These are phyloP conservation scores for Pachymerium ferrugineum DNA, from an alignment of 2,888 invertebrate genomes.

Conservation along the genomic window DNA sequence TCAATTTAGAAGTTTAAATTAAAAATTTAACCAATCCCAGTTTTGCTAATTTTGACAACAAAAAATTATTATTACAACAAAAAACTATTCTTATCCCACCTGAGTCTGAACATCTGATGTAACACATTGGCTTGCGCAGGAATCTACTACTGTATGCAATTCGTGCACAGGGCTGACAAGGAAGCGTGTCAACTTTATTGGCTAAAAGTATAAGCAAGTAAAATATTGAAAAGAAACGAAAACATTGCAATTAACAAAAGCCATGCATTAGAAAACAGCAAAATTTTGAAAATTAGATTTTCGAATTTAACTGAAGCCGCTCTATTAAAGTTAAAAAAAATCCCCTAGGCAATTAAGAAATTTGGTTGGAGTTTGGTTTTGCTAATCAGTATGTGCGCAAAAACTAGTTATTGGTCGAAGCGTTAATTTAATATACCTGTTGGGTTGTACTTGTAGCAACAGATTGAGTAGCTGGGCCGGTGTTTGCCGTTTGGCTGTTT, in stretches of 20 bases:
- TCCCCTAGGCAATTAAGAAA: no score
- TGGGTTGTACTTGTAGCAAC: slow-evolving; percentile 42
- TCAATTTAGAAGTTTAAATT: no score
- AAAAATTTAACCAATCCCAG: no score
- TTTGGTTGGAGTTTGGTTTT: no score
- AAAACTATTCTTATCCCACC: slow-evolving; percentile 10
- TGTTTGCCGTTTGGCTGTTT: slow-evolving; percentile 16
- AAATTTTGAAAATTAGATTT: no score
- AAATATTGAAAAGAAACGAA: slow-evolving; percentile 17
- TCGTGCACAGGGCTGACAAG: slow-evolving; percentile 73
- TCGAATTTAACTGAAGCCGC: no score
- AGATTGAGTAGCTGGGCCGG: slow-evolving; percentile 45
- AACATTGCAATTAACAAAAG: not conserved
- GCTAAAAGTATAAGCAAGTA: slow-evolving; percentile 40
- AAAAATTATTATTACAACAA: no score
- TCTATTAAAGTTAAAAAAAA: no score
- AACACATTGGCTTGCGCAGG: not conserved
- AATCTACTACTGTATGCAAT: slow-evolving; percentile 32
- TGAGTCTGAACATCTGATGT: not conserved
- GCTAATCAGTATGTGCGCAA: no score
- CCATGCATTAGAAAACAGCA: not conserved
- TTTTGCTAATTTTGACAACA: no score
- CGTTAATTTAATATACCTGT: no score
- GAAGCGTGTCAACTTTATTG: slow-evolving; percentile 71
- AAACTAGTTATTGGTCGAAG: no score